Conservation (phyloP, 2,113 vertebrate species). For the Hippocampus guttulatus region DNA sequence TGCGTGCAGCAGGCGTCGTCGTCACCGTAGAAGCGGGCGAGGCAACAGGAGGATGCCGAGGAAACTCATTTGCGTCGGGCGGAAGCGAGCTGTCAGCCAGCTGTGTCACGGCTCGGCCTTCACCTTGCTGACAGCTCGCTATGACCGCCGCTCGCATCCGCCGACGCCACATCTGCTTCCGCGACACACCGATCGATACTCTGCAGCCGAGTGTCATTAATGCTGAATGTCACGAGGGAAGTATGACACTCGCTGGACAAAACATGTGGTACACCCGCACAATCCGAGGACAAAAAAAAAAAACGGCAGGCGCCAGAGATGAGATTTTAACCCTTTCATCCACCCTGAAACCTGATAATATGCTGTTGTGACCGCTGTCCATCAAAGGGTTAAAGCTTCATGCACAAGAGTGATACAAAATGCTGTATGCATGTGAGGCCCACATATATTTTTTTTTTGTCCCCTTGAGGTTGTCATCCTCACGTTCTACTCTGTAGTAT, state of each 20-base stretch:
- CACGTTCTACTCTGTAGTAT: background rate
- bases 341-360: too few relatives aligned
- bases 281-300: background rate
- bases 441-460: background rate
- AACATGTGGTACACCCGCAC: background rate
- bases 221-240: background rate
- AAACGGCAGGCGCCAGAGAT: background rate
- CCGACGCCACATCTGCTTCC: constrained; percentile 34
- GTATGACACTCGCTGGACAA: background rate
- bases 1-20: background rate
- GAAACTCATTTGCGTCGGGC: constrained; percentile 39
- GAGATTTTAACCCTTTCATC: too few relatives aligned
- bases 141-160: constrained; percentile 50
- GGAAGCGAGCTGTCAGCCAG: constrained; percentile 38
- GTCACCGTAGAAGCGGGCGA: background rate
- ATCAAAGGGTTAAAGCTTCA: background rate
- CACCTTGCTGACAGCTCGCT: constrained; percentile 54
- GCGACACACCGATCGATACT: constrained; percentile 55
- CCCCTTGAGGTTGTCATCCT: background rate
- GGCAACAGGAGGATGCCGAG: constrained; percentile 1
- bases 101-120: constrained; percentile 44
- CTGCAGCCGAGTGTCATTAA: constrained; percentile 31
- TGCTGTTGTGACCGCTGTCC: too few relatives aligned
- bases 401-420: background rate
- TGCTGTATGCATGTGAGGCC: background rate